A percentile compares a stretch with the other conserved stretches of the same genome.
Conservation (phyloP, 2,888 invertebrate species). For the Lithophane semibrunnea region DNA sequence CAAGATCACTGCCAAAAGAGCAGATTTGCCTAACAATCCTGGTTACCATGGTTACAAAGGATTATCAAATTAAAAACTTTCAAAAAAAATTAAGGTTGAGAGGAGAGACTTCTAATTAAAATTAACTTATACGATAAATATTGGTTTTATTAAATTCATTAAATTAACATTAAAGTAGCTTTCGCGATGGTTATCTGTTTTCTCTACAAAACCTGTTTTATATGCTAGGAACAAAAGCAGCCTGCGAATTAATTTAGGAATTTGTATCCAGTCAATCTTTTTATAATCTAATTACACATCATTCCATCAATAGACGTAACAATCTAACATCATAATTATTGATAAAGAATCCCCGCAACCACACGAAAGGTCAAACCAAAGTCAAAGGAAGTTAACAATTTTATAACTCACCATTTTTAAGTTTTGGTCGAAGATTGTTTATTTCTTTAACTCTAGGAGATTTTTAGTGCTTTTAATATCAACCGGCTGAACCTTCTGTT, state of each 20-base stretch:
- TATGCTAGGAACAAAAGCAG: neutral
- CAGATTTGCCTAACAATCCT: neutral
- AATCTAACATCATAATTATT: conserved; percentile 18
- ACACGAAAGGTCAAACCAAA: conserved; percentile 83
- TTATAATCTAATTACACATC: neutral
- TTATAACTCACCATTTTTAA: conserved; percentile 80
- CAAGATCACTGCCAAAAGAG: conserved; percentile 42
- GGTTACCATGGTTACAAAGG: conserved; percentile 42
- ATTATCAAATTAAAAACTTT: conserved; percentile 11
- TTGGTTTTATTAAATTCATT: neutral
- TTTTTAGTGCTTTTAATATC: conserved; percentile 26
- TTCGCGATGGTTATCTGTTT: neutral
- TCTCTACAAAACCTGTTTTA: conserved; percentile 8
- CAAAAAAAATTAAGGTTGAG: neutral
- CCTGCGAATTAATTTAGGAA: neutral
- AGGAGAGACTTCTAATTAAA: too few relatives aligned
- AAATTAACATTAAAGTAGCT: neutral
- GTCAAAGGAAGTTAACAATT: conserved; percentile 76
- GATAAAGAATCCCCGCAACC: conserved; percentile 33
- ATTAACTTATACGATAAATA: neutral
- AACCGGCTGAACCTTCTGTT: conserved; percentile 36
- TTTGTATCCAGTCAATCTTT: neutral
- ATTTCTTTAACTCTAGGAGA: conserved; percentile 29
- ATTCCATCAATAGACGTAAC: conserved; percentile 9
- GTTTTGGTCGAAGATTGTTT: conserved; percentile 13